phyloP scores from a whole-genome alignment of 2,888 invertebrate species.

The Tolmerus cingulatus region DNA sequence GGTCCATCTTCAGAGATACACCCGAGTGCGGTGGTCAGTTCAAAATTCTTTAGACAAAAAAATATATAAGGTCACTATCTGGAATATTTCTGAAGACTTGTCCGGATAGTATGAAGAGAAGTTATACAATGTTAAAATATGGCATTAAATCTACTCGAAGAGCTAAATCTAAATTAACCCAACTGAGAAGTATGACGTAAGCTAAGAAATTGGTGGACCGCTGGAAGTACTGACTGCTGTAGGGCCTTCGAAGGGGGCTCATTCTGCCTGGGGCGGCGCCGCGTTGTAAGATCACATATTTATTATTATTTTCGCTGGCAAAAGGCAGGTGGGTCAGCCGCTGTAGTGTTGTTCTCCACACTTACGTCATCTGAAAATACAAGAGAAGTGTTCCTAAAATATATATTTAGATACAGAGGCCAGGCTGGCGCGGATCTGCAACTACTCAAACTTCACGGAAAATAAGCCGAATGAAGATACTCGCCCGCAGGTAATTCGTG shows the following conservation, averaged over 20 bases:
- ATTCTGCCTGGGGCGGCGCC: not conserved
- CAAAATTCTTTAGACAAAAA: not conserved
- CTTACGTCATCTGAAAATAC: slow-evolving; percentile 38
- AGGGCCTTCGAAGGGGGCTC: not conserved
- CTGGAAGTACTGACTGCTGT: not conserved
- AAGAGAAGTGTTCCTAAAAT: not conserved
- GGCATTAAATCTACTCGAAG: slow-evolving; percentile 20
- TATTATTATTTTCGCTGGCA: not conserved
- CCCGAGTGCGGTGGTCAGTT: not conserved
- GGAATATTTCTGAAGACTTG: not conserved
- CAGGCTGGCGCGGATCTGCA: not conserved
- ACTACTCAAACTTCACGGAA: not conserved
- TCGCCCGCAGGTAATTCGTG: not conserved
- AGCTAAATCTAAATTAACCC: slow-evolving; percentile 24
- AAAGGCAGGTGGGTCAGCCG: not conserved
- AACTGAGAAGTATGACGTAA: slow-evolving; percentile 30
- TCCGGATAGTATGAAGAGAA: not conserved
- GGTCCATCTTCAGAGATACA: not conserved
- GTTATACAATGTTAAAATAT: not conserved
- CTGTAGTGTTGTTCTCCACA: slow-evolving; percentile 4
- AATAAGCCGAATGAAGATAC: not conserved
- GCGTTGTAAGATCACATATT: not conserved
- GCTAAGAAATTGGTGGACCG: not conserved
- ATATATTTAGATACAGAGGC: slow-evolving; percentile 16
- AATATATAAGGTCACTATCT: not conserved